These are phyloP conservation scores for Prionace glauca DNA, from an alignment of 2,797 vertebrate genomes.

Conservation along the genomic window DNA sequence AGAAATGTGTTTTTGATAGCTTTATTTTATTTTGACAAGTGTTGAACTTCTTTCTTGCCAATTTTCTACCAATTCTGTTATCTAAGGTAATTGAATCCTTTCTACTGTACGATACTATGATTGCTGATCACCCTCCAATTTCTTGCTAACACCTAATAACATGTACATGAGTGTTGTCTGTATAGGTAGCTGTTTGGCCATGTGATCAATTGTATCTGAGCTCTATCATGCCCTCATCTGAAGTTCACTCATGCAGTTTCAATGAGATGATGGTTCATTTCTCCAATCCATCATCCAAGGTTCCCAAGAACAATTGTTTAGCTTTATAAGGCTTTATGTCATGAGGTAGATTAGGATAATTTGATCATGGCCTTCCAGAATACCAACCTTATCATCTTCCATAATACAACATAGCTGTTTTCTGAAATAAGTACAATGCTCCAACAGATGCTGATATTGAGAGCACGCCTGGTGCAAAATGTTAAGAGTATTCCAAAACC, in stretches of 20 bases:
- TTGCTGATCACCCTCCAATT: background rate
- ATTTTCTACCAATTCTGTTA: background rate
- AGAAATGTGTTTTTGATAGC: background rate
- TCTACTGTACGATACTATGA: background rate
- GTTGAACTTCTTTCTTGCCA: background rate
- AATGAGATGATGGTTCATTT: background rate
- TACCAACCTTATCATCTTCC: background rate
- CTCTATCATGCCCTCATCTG: background rate
- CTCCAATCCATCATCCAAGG: background rate
- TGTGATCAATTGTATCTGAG: too few relatives aligned
- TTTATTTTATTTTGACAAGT: background rate
- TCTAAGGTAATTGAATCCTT: background rate
- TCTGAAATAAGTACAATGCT: background rate
- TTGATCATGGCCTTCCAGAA: background rate
- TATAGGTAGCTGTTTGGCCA: background rate
- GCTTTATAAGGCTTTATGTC: background rate
- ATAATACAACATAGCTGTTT: background rate
- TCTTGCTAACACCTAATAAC: background rate
- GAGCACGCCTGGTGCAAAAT: too few relatives aligned
- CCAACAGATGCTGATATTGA: background rate
- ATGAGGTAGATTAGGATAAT: background rate
- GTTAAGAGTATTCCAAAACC: too few relatives aligned
- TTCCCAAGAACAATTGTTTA: background rate
- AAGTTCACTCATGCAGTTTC: background rate
- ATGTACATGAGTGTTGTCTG: background rate